These are phyloP conservation scores for Peromyscus attwateri DNA, from an alignment of 2,797 vertebrate species.

Conservation along the genomic window DNA sequence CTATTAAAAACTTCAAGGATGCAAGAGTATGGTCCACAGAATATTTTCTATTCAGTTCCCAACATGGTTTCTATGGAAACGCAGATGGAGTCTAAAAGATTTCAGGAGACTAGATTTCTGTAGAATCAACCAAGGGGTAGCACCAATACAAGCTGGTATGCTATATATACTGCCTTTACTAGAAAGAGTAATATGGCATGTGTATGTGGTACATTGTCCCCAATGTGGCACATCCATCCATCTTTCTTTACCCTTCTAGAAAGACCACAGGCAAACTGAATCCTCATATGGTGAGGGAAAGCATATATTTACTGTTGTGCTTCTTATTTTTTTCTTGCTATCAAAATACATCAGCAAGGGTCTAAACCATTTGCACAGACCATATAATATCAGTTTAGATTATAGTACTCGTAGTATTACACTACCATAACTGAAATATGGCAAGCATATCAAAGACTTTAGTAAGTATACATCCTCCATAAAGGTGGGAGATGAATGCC, in stretches of 20 bases:
- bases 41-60: constrained; percentile 49
- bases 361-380: neutral
- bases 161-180: neutral
- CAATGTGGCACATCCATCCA: neutral
- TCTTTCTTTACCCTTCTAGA: constrained; percentile 1
- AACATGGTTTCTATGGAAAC: constrained; percentile 65
- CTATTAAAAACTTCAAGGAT: constrained; percentile 38
- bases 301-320: neutral
- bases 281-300: neutral
- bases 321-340: neutral
- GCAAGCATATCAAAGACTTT: neutral
- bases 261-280: neutral
- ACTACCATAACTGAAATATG: neutral
- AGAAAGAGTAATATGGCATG: neutral
- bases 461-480: neutral
- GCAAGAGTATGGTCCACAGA: neutral
- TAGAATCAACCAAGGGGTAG: constrained; percentile 30
- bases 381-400: neutral
- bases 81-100: constrained; percentile 56
- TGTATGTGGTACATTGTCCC: neutral
- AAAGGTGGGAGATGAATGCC: neutral
- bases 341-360: constrained; percentile 11
- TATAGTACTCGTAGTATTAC: neutral
- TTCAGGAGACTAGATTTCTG: constrained; percentile 10
- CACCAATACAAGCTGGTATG: neutral